phyloP scores from a whole-genome alignment of 2,888 invertebrate species.

The Zaprionus lineosus region DNA sequence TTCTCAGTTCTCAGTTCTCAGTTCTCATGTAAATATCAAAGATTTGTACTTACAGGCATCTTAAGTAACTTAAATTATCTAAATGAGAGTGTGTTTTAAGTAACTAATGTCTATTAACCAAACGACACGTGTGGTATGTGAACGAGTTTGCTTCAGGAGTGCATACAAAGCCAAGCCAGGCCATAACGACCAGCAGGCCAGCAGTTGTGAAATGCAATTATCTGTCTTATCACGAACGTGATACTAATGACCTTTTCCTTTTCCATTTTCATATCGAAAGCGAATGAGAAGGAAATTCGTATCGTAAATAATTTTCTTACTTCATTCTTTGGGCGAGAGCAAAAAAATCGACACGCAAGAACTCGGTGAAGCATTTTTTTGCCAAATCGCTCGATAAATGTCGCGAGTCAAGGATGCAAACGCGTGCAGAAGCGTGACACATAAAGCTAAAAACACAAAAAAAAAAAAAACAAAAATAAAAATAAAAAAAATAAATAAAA shows the following conservation, averaged over 20 bases:
- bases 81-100: constrained; percentile 32
- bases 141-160: constrained; percentile 46
- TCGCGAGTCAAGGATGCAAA: constrained; percentile 53
- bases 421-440: constrained; percentile 42
- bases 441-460: constrained; percentile 5
- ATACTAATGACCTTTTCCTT: constrained; percentile 74
- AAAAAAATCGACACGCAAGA: constrained; percentile 82
- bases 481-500: constrained; percentile 9
- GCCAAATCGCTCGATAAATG: constrained; percentile 72
- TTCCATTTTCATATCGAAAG: too few relatives aligned
- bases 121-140: constrained; percentile 60
- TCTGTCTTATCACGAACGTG: constrained; percentile 61
- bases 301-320: constrained; percentile 54
- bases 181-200: constrained; percentile 31
- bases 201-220: constrained; percentile 51
- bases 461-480: background rate
- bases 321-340: constrained; percentile 67
- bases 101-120: constrained; percentile 40
- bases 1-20: too few relatives aligned
- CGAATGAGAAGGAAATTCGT: constrained; percentile 28
- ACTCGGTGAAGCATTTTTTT: constrained; percentile 81
- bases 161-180: constrained; percentile 18
- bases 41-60: constrained; percentile 61
- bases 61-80: constrained; percentile 35
- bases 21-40: constrained; percentile 60